Conservation (phyloP, 2,113 vertebrate species). For the Halcyon senegalensis region DNA sequence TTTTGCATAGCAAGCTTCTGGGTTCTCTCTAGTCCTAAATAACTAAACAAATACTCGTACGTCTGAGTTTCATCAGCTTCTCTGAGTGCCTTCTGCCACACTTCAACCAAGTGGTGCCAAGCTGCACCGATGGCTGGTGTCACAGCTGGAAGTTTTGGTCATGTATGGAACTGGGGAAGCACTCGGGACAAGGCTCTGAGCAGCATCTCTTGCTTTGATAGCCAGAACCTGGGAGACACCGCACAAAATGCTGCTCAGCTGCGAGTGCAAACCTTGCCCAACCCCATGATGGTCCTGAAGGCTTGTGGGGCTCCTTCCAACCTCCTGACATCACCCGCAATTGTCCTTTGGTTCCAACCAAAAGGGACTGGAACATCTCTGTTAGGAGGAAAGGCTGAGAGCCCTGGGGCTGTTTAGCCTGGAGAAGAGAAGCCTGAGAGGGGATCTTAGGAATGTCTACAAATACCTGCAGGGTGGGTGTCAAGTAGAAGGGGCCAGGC, state of each 20-base stretch:
- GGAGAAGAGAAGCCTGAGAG: no score
- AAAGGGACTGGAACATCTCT: no score
- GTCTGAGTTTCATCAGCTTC: not conserved
- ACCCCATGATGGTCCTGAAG: not conserved
- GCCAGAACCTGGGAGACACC: not conserved
- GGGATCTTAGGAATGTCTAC: no score
- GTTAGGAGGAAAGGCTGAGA: no score
- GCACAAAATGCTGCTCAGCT: not conserved
- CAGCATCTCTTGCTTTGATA: not conserved
- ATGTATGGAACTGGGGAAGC: accelerated
- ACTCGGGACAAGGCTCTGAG: not conserved
- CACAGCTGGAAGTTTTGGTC: accelerated
- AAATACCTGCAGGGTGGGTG: no score
- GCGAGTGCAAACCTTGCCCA: not conserved
- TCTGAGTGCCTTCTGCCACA: not conserved
- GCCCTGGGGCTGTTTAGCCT: no score
- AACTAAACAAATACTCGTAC: not conserved
- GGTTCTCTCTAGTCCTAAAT: not conserved
- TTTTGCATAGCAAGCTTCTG: not conserved
- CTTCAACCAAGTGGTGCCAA: not conserved
- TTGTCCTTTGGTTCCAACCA: not conserved
- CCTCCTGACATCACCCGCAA: accelerated
- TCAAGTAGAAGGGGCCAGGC: no score
- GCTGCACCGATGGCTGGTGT: not conserved
- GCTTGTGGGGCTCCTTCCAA: not conserved